These are phyloP conservation scores for Potamarius usumacintae DNA, from an alignment of 2,113 vertebrate genomes.

Conservation along the genomic window DNA sequence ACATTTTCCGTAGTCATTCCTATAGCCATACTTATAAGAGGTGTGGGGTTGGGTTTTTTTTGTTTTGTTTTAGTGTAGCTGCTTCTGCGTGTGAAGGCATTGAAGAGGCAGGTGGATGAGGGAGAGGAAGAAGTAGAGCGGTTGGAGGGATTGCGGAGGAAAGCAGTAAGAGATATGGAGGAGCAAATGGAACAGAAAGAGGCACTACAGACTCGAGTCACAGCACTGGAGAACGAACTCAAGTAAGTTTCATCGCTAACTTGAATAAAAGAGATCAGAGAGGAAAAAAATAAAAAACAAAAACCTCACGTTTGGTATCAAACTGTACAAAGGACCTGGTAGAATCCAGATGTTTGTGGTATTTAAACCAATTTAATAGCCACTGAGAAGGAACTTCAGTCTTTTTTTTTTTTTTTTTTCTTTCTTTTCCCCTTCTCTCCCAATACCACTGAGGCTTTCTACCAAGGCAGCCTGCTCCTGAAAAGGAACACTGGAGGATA, in stretches of 20 bases:
- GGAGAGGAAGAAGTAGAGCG: slow-evolving; percentile 90
- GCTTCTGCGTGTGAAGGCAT: slow-evolving; percentile 85
- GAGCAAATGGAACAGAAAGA: slow-evolving; percentile 89
- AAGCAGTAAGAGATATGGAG: slow-evolving; percentile 88
- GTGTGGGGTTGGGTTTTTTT: too few species aligned
- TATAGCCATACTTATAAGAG: not conserved
- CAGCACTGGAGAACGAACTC: slow-evolving; percentile 84
- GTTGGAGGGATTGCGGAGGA: slow-evolving; percentile 82
- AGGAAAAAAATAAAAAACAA: not conserved
- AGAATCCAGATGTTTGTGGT: not conserved
- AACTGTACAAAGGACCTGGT: not conserved
- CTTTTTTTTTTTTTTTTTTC: too few species aligned
- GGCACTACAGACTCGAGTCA: slow-evolving; percentile 81
- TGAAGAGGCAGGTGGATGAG: slow-evolving; percentile 93
- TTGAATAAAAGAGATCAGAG: too few species aligned
- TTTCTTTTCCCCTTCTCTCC: not conserved
- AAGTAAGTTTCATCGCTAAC: slow-evolving; percentile 70
- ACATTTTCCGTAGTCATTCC: not conserved
- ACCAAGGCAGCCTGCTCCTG: not conserved
- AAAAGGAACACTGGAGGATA: not conserved
- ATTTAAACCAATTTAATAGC: not conserved
- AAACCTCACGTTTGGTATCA: not conserved
- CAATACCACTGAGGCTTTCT: not conserved
- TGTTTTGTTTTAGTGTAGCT: slow-evolving; percentile 73
- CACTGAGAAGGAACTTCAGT: not conserved